These are phyloP conservation scores for Plotosus lineatus DNA, from an alignment of 2,113 vertebrate genomes.

Conservation along the genomic window DNA sequence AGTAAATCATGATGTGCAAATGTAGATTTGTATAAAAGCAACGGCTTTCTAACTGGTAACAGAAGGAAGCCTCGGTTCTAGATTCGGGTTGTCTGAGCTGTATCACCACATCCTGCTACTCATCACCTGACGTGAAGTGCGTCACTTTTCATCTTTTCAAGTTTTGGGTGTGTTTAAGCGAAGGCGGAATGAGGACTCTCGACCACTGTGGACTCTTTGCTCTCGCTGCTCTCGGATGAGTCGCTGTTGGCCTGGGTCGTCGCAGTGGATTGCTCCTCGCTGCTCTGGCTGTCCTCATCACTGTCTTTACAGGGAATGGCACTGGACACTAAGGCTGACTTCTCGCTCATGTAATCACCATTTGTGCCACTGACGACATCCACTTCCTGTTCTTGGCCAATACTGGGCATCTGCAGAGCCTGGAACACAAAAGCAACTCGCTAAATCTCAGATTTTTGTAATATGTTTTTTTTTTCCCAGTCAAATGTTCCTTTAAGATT, in stretches of 20 bases:
- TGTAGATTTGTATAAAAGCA: slow-evolving; percentile 36
- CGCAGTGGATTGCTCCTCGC: slow-evolving; percentile 68
- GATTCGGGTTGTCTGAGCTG: slow-evolving; percentile 31
- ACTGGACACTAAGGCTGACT: background rate
- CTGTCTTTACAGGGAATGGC: slow-evolving; percentile 63
- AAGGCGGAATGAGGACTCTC: slow-evolving; percentile 62
- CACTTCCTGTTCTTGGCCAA: slow-evolving; percentile 67
- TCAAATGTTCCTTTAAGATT: background rate
- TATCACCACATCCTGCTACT: slow-evolving; percentile 17
- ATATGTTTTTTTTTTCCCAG: background rate
- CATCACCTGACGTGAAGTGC: slow-evolving; percentile 35
- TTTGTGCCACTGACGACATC: slow-evolving; percentile 54
- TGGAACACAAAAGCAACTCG: slow-evolving; percentile 36
- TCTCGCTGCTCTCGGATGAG: slow-evolving; percentile 53
- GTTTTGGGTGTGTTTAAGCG: slow-evolving; percentile 65
- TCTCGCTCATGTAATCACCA: slow-evolving; percentile 48
- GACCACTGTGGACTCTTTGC: slow-evolving; percentile 58
- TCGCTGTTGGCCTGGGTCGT: slow-evolving; percentile 66
- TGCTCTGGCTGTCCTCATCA: slow-evolving; percentile 68
- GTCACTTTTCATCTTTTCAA: slow-evolving; percentile 34
- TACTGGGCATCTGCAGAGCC: slow-evolving; percentile 66
- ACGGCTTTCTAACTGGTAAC: slow-evolving; percentile 46
- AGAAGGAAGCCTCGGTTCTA: slow-evolving; percentile 49
- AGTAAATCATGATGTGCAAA: slow-evolving; percentile 58
- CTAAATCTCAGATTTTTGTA: background rate